These are phyloP conservation scores for Euphysa ruthae DNA, from an alignment of 30 jellyfish, hydroid and myxozoan genomes.

Conservation along the genomic window DNA sequence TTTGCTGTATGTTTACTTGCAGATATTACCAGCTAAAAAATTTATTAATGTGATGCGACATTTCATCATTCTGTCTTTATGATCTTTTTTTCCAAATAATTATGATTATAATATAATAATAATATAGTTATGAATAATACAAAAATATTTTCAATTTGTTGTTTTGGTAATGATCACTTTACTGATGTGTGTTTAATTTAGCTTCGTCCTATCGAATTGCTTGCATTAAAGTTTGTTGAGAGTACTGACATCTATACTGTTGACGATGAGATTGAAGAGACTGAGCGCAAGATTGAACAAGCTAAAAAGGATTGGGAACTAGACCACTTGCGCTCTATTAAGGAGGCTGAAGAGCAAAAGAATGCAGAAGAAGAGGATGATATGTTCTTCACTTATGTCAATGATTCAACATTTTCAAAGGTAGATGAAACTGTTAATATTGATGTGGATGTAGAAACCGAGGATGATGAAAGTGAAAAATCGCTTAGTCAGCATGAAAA, in stretches of 20 bases:
- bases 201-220: conserved; percentile 66
- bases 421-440: conserved; percentile 39
- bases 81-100: too few species aligned
- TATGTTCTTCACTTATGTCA: conserved; percentile 87
- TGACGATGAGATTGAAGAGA: conserved; percentile 59
- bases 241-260: conserved; percentile 46
- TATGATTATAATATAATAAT: too few species aligned
- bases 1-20: too few species aligned
- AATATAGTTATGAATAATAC: too few species aligned
- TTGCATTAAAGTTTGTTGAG: conserved; percentile 69
- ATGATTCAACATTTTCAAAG: conserved; percentile 74
- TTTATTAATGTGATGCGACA: too few species aligned
- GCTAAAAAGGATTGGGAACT: conserved; percentile 96
- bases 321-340: conserved; percentile 83
- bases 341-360: conserved; percentile 93
- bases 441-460: conserved; percentile 7
- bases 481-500: neutral
- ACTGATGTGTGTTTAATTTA: conserved; percentile 7
- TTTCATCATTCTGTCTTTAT: too few species aligned
- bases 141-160: too few species aligned
- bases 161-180: neutral
- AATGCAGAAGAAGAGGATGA: conserved; percentile 94
- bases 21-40: too few species aligned
- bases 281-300: conserved; percentile 58
- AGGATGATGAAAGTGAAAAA: neutral